A percentile compares a stretch with the other conserved stretches of the same genome.
Conservation (phyloP, 2,797 vertebrate genomes). For the Esox masquinongy region DNA sequence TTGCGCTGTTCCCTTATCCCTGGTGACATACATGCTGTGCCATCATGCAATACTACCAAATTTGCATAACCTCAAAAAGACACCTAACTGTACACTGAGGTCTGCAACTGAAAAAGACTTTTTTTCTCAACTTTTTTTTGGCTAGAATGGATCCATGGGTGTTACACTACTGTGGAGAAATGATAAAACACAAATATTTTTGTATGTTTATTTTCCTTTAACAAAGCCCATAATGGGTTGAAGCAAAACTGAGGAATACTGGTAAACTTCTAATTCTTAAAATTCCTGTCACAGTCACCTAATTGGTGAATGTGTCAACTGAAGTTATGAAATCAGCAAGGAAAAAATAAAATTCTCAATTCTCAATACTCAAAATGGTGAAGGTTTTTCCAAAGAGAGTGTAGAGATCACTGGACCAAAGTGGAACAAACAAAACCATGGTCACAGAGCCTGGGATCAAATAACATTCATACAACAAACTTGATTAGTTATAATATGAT, state of each 20-base stretch:
- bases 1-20: slow-evolving; percentile 27
- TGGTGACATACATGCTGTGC: slow-evolving; percentile 43
- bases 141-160: background rate
- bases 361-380: slow-evolving; percentile 41
- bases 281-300: slow-evolving; percentile 61
- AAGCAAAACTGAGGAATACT: slow-evolving; percentile 89
- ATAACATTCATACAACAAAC: slow-evolving; percentile 35
- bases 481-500: slow-evolving; percentile 25
- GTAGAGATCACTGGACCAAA: slow-evolving; percentile 28
- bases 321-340: slow-evolving; percentile 50
- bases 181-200: background rate
- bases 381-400: slow-evolving; percentile 29
- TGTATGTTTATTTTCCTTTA: slow-evolving; percentile 86
- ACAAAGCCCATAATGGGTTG: slow-evolving; percentile 93
- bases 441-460: slow-evolving; percentile 47
- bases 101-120: background rate
- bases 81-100: slow-evolving; percentile 2
- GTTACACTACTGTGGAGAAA: background rate
- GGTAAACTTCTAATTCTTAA: slow-evolving; percentile 78
- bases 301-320: slow-evolving; percentile 46
- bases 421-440: slow-evolving; percentile 43
- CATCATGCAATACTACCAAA: slow-evolving; percentile 32
- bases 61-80: slow-evolving; percentile 56
- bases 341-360: slow-evolving; percentile 34
- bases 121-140: no score